phyloP scores from a whole-genome alignment of 1,140 invertebrate species.

The Pseudomyrmex flavicornis region DNA sequence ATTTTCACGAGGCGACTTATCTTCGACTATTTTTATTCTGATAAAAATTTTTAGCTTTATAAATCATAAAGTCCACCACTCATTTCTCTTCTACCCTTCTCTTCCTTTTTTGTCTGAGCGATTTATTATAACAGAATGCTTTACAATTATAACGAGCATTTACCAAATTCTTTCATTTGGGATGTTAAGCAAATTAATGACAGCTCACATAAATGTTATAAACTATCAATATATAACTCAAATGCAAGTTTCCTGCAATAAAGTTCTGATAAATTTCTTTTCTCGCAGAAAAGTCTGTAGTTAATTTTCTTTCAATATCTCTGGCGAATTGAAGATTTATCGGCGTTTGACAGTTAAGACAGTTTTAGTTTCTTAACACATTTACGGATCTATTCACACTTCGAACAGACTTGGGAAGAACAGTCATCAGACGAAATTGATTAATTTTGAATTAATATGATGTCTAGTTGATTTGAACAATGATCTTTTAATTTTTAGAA shows the following conservation, averaged over 20 bases:
- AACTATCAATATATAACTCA: background rate
- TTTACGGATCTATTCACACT: no score
- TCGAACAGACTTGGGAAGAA: no score
- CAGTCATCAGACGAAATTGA: no score
- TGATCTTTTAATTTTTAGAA: no score
- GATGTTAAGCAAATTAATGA: slow-evolving; percentile 10
- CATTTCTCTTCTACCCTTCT: no score
- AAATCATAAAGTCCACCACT: background rate
- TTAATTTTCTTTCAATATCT: background rate
- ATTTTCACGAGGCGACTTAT: background rate
- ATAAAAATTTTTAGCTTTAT: slow-evolving; percentile 36
- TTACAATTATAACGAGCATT: slow-evolving; percentile 9
- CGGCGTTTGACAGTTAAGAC: no score
- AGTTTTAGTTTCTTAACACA: no score
- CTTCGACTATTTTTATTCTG: background rate
- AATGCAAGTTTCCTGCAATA: background rate
- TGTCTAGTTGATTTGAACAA: no score
- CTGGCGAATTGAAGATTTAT: background rate
- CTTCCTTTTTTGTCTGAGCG: no score
- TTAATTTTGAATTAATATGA: no score
- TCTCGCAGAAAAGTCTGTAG: background rate
- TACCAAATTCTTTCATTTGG: background rate
- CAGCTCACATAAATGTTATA: slow-evolving; percentile 6
- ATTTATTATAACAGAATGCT: slow-evolving; percentile 41
- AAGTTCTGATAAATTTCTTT: background rate